phyloP scores from a whole-genome alignment of 2,888 invertebrate genomes.

The Antheraea yamamai region DNA sequence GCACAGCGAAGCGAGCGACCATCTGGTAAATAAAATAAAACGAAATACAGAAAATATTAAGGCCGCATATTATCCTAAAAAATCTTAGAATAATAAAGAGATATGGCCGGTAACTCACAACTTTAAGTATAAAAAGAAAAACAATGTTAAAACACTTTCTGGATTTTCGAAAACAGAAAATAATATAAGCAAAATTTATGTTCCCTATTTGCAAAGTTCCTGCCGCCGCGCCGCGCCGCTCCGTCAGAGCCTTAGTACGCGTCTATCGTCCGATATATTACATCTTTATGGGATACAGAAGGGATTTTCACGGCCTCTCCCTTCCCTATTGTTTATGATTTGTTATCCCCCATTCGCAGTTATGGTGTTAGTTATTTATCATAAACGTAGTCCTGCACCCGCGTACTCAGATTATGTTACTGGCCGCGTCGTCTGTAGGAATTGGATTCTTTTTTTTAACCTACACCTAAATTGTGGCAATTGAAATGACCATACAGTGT shows the following conservation, averaged over 20 bases:
- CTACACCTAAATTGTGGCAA: too few relatives aligned
- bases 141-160: background rate
- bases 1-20: too few relatives aligned
- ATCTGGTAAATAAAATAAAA: too few relatives aligned
- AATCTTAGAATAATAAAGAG: background rate
- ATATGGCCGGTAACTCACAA: background rate
- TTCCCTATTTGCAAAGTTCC: background rate
- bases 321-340: slow-evolving; percentile 3
- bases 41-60: too few relatives aligned
- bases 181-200: background rate
- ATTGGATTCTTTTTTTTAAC: too few relatives aligned
- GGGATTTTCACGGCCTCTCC: slow-evolving; percentile 3
- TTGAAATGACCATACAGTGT: too few relatives aligned
- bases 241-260: background rate
- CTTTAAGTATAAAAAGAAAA: background rate
- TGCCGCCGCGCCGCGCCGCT: background rate
- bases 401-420: background rate
- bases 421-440: background rate
- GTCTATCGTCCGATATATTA: slow-evolving; percentile 19
- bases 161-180: background rate
- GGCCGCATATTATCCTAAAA: too few relatives aligned
- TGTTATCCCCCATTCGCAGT: slow-evolving; percentile 1
- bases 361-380: slow-evolving; percentile 6
- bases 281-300: slow-evolving; percentile 9
- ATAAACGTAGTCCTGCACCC: background rate